A percentile compares a stretch with the other conserved stretches of the same genome.
These are phyloP conservation scores for Cyprinodon brontotheroides DNA, from an alignment of 2,113 vertebrate genomes.

Conservation along the genomic window DNA sequence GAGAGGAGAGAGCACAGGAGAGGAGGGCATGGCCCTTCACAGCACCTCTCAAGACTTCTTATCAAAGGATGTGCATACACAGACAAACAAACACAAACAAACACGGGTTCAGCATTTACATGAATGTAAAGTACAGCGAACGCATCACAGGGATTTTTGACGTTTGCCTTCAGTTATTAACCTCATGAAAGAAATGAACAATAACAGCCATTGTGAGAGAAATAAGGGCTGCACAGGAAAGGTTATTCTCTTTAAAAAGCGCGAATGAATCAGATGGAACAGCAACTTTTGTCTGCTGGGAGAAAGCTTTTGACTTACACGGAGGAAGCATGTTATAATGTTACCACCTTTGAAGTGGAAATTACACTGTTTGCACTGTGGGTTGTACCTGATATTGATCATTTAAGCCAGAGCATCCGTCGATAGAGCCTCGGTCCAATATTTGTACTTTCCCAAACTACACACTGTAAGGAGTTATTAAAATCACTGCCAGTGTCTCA, in stretches of 20 bases:
- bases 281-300: background rate
- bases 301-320: background rate
- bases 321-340: background rate
- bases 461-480: background rate
- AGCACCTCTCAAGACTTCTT: constrained; percentile 68
- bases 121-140: constrained; percentile 19
- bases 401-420: background rate
- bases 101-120: constrained; percentile 26
- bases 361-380: background rate
- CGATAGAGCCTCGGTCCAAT: constrained; percentile 1
- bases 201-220: constrained; percentile 9
- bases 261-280: background rate
- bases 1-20: constrained; percentile 61
- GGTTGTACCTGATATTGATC: constrained; percentile 2
- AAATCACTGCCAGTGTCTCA: background rate
- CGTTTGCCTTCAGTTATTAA: constrained; percentile 26
- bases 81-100: constrained; percentile 26
- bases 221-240: background rate
- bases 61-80: constrained; percentile 53
- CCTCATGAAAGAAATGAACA: constrained; percentile 10
- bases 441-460: constrained; percentile 8
- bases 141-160: constrained; percentile 8
- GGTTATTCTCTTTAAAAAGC: background rate
- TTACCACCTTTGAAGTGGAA: background rate
- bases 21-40: constrained; percentile 64